Conservation (phyloP, 2,888 invertebrate genomes). For the Ophioninae sp. region DNA sequence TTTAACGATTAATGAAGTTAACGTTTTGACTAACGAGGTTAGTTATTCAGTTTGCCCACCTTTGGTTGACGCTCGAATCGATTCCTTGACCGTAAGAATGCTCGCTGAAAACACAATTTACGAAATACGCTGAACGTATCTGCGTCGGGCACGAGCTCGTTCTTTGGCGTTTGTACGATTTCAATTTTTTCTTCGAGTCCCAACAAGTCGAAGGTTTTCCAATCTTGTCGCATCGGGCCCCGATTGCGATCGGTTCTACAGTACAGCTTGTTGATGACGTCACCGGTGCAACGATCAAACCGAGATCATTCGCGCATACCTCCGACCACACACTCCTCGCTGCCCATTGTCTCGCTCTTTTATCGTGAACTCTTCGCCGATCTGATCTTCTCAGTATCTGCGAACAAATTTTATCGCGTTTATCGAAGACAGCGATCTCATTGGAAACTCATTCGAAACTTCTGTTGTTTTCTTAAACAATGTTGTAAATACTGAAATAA, state of each 20-base stretch:
- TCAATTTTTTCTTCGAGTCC: background rate
- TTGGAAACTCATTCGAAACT: constrained; percentile 51
- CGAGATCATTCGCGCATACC: constrained; percentile 69
- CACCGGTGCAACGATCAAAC: constrained; percentile 60
- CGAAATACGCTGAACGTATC: background rate
- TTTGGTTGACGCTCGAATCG: background rate
- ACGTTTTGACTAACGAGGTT: background rate
- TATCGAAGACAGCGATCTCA: too few relatives aligned
- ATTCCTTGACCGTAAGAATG: background rate
- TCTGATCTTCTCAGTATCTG: constrained; percentile 42
- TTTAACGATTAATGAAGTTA: background rate
- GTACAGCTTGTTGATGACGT: background rate
- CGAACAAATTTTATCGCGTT: background rate
- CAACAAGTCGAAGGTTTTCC: background rate
- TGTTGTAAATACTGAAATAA: too few relatives aligned
- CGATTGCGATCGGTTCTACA: background rate
- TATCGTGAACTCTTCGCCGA: constrained; percentile 40
- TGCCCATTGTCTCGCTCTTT: constrained; percentile 55
- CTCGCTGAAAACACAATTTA: constrained; percentile 14
- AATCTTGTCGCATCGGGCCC: background rate
- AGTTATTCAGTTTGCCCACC: background rate
- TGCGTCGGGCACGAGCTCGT: background rate
- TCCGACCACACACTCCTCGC: constrained; percentile 67
- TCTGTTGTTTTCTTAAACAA: background rate
- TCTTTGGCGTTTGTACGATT: background rate